These are phyloP conservation scores for Cephalopholis sonnerati DNA, from an alignment of 2,113 vertebrate genomes.

Conservation along the genomic window DNA sequence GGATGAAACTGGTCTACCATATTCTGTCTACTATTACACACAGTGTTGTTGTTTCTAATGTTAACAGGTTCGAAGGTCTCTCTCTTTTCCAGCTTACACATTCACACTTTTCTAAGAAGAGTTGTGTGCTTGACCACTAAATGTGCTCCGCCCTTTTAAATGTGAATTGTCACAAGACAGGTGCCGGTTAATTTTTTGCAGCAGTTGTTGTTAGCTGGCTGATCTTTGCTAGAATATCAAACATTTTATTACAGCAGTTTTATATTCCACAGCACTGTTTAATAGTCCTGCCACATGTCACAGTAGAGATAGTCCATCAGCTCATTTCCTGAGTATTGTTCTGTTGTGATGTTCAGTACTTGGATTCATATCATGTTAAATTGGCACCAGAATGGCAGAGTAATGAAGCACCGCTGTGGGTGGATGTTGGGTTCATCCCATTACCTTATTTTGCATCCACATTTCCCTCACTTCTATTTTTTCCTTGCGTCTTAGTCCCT, in stretches of 20 bases:
- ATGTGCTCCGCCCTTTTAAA: not conserved
- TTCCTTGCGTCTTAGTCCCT: no score
- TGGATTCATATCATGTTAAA: not conserved
- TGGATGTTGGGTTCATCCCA: not conserved
- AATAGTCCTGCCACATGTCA: not conserved
- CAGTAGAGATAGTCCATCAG: not conserved
- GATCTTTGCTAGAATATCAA: not conserved
- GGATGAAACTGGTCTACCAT: not conserved
- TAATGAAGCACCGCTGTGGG: not conserved
- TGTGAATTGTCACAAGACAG: not conserved
- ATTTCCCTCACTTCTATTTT: no score
- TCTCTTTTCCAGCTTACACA: not conserved
- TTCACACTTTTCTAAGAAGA: not conserved
- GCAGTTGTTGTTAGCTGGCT: not conserved
- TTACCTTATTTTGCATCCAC: no score
- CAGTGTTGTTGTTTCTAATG: slow-evolving; percentile 12
- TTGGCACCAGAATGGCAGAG: not conserved
- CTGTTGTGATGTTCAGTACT: not conserved
- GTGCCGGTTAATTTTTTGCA: not conserved
- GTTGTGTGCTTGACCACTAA: not conserved
- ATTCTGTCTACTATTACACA: not conserved
- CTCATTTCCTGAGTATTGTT: not conserved
- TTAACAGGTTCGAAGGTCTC: not conserved
- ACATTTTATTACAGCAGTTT: not conserved
- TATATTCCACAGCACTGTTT: not conserved